Evolutionary conservation across 2,797 vertebrate genomes (phyloP), one percentile per base, ranked within the genome.

Genomic region (Toxotes lorentzi): DNA sequence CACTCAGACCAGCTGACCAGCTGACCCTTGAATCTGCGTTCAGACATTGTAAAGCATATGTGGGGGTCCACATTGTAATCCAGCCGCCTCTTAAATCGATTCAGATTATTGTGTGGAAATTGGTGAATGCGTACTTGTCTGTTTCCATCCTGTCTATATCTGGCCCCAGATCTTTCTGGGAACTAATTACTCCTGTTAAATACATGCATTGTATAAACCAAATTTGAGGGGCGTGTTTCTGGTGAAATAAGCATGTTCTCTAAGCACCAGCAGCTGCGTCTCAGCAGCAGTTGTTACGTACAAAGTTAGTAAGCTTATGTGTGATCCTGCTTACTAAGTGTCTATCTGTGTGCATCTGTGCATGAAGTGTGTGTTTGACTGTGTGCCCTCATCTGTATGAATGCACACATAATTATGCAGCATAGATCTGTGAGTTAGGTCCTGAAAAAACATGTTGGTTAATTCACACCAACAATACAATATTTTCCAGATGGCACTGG

Each of bases 401-500:
- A 57, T 61, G 74, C 76, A 64, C 78, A 62, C 71, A 60, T 81
- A 82, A 88, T 88, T 81, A 89, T 77, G 83, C 70, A 66, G 86
- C 76, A 82, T 66, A 70, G 83, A 82, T 88, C 81, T 84, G 73
- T 14, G 77, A 81, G 79, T 82, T 85, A 76, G 75, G 76, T 41
- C 74, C 79, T 73, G 51, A 84, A 85, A 85, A 83, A 79, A 81
- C 76, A 80, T 30, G 57, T 74, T 16, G 19, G 85, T 86, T 86
- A 83, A 86, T 91, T 87, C 90, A 90, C 83, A 79, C 71, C 63
- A 80, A 88, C 83, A 87, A 89, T 88, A 78, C 84, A 64, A 85
- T 87, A 84, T 82, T 84, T 89, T 88, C 87, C 89, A 87, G 79
- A 86, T 91, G 91, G 90, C 86, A 70, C 70, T 5, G 84, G 64